Percentiles rank a stretch among this genome's conserved stretches.
These are phyloP conservation scores for Kryptolebias marmoratus DNA, from an alignment of 2,113 vertebrate species.

Conservation along the genomic window DNA sequence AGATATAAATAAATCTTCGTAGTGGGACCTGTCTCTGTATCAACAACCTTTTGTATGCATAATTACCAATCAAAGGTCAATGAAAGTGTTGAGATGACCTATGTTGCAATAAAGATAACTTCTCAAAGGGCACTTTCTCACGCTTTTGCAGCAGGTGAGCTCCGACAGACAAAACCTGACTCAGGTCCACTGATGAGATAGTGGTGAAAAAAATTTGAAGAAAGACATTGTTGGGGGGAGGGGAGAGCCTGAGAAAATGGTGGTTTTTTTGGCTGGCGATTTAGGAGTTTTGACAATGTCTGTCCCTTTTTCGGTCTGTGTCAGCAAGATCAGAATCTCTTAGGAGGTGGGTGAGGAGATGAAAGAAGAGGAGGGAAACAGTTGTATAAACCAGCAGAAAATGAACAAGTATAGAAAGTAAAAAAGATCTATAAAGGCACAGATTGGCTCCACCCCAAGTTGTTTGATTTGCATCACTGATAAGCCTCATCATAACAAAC, in stretches of 20 bases:
- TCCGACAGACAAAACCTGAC: slow-evolving; percentile 26
- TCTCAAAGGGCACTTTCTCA: slow-evolving; percentile 69
- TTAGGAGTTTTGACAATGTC: slow-evolving; percentile 46
- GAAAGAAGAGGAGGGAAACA: slow-evolving; percentile 33
- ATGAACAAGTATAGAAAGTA: not conserved
- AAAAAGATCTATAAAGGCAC: slow-evolving; percentile 6
- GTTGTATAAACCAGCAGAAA: slow-evolving; percentile 26
- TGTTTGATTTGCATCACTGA: no score
- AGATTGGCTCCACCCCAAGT: not conserved
- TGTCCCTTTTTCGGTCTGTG: slow-evolving; percentile 31
- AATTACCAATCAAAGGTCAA: slow-evolving; percentile 50
- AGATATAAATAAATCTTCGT: slow-evolving; percentile 12
- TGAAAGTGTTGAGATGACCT: slow-evolving; percentile 50
- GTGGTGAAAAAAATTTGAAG: slow-evolving; percentile 18
- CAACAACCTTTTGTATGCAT: slow-evolving; percentile 50
- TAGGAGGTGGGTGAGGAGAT: slow-evolving; percentile 37
- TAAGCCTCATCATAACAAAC: no score
- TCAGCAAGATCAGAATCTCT: slow-evolving; percentile 61
- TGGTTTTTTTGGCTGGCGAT: slow-evolving; percentile 50
- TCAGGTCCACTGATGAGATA: slow-evolving; percentile 45
- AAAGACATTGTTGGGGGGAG: slow-evolving; percentile 25
- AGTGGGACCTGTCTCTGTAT: slow-evolving; percentile 23
- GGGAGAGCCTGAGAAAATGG: slow-evolving; percentile 44
- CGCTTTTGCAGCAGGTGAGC: slow-evolving; percentile 64
- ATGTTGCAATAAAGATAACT: slow-evolving; percentile 36